phyloP scores from a whole-genome alignment of 64 coral and sea anemone genomes.

The Stylophora pistillata region DNA sequence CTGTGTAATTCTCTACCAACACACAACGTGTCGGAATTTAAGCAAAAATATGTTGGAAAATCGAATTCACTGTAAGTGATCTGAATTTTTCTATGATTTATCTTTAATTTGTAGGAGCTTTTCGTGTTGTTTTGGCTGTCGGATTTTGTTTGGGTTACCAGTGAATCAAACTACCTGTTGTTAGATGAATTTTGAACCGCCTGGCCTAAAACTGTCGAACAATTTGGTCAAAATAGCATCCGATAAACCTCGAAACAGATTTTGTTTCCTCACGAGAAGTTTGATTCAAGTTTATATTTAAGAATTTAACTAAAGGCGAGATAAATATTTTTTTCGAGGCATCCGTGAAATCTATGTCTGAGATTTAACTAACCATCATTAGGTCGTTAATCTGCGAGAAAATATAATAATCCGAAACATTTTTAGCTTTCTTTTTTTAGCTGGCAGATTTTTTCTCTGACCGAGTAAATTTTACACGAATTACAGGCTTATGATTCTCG shows the following conservation, averaged over 20 bases:
- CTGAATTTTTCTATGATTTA: background rate
- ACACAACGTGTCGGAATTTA: background rate
- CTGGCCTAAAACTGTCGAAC: constrained; percentile 2
- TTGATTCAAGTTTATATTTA: background rate
- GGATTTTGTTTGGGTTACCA: background rate
- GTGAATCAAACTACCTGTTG: constrained; percentile 29
- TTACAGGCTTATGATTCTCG: too few relatives aligned
- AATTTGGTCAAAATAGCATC: constrained; percentile 17
- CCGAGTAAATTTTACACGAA: too few relatives aligned
- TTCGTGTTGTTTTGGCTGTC: background rate
- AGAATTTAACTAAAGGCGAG: background rate
- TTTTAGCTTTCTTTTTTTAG: too few relatives aligned
- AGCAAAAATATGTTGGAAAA: constrained; percentile 25
- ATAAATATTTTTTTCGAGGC: background rate
- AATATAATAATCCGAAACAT: too few relatives aligned
- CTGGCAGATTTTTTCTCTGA: too few relatives aligned
- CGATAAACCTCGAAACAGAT: background rate
- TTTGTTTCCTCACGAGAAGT: background rate
- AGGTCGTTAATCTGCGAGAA: too few relatives aligned
- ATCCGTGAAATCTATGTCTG: background rate
- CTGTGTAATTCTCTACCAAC: background rate
- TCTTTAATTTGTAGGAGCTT: background rate
- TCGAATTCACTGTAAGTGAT: constrained; percentile 4
- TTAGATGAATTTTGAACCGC: background rate
- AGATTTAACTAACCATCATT: too few relatives aligned